These are phyloP conservation scores for Melanotaenia nigrans DNA, from an alignment of 2,797 vertebrate species.

Conservation along the genomic window DNA sequence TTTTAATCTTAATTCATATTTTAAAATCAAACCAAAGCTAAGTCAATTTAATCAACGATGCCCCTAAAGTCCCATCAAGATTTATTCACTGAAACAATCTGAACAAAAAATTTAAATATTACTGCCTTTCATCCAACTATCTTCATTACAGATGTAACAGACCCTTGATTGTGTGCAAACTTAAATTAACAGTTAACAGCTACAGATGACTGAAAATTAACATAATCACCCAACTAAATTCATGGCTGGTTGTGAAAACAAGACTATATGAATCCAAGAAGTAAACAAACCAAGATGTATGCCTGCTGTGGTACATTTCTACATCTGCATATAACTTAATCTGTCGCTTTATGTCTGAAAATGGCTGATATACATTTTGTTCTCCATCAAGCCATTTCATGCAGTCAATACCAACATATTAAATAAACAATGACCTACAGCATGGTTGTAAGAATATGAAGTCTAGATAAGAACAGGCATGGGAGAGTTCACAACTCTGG, in stretches of 20 bases:
- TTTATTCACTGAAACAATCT: conserved; percentile 2
- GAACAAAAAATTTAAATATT: neutral
- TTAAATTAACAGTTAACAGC: conserved; percentile 22
- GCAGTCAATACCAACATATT: conserved; percentile 37
- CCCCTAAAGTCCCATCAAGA: neutral
- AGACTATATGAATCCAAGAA: conserved; percentile 31
- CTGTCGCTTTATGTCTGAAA: conserved; percentile 20
- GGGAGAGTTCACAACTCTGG: conserved; percentile 42
- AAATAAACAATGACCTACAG: conserved; percentile 41
- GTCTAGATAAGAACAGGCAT: conserved; percentile 37
- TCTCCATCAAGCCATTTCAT: conserved; percentile 5
- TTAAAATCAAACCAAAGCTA: neutral
- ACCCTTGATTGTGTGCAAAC: conserved; percentile 23
- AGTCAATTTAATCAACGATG: neutral
- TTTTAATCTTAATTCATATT: neutral
- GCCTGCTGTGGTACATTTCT: conserved; percentile 8
- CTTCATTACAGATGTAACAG: neutral
- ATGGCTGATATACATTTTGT: conserved; percentile 10
- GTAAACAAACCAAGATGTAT: neutral
- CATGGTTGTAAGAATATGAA: conserved; percentile 36
- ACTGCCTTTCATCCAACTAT: neutral
- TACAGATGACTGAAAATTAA: conserved; percentile 13
- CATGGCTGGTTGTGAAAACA: conserved; percentile 27
- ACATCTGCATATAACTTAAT: conserved; percentile 10
- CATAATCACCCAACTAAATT: conserved; percentile 19